Evolutionary conservation across 2,888 invertebrate species (phyloP).

Genomic region (Lochmaea crataegi): DNA sequence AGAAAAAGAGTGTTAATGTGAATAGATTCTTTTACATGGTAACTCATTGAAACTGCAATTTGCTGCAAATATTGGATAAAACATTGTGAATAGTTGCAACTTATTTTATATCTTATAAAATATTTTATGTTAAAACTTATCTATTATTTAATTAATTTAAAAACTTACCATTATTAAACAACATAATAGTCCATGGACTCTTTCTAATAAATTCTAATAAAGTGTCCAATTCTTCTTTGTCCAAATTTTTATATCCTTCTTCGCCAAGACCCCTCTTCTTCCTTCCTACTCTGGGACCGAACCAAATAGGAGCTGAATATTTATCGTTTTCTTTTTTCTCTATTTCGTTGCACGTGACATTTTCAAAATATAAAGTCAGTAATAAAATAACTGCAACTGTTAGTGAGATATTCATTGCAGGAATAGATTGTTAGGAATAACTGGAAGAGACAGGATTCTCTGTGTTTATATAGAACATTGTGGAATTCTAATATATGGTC

Average conservation of each 20-base stretch:
- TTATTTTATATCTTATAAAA: no score
- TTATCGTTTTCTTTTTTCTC: conserved; percentile 37
- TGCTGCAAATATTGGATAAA: no score
- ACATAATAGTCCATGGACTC: conserved; percentile 62
- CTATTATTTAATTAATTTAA: neutral
- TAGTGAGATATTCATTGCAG: conserved; percentile 33
- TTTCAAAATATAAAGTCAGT: conserved; percentile 35
- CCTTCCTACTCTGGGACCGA: conserved; percentile 68
- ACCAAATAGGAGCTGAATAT: conserved; percentile 63
- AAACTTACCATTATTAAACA: conserved; percentile 57
- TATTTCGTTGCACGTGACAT: conserved; percentile 19
- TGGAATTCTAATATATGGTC: conserved; percentile 39
- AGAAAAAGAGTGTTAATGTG: no score
- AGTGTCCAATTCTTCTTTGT: conserved; percentile 56
- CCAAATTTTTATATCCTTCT: conserved; percentile 45
- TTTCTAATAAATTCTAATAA: conserved; percentile 63
- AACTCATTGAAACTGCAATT: no score
- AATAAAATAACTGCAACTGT: conserved; percentile 31
- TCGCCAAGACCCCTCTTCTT: conserved; percentile 63
- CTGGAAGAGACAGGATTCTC: conserved; percentile 14
- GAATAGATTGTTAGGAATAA: conserved; percentile 12
- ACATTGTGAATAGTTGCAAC: no score
- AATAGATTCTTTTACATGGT: no score
- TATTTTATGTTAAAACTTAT: neutral
- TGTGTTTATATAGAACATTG: conserved; percentile 39